A percentile compares a stretch with the other conserved stretches of the same genome.
These are phyloP conservation scores for Nansenia antarctica DNA, from an alignment of 2,113 vertebrate species.

Conservation along the genomic window DNA sequence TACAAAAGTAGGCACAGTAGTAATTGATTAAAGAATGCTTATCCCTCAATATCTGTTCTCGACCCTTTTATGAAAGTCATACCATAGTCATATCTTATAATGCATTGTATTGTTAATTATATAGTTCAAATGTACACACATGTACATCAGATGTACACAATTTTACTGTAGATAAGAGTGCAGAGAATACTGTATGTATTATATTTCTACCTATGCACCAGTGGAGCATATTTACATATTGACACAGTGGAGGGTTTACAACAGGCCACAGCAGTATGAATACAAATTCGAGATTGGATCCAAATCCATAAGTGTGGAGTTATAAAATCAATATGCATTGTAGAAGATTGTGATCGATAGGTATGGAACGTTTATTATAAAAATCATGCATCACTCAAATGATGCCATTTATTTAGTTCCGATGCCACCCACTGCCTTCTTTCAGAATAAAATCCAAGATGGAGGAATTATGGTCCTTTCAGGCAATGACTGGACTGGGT, in stretches of 20 bases:
- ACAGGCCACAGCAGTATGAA: not conserved
- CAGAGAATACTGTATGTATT: no score
- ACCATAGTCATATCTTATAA: no score
- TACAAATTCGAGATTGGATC: not conserved
- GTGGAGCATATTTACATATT: no score
- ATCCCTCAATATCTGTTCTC: no score
- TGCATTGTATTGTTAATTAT: no score
- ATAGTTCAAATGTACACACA: no score
- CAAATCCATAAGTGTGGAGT: slow-evolving; percentile 3
- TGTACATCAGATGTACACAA: no score
- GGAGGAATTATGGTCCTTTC: slow-evolving; percentile 12
- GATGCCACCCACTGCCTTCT: not conserved
- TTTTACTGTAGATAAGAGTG: no score
- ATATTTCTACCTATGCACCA: no score
- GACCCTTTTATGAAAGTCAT: no score
- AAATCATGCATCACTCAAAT: slow-evolving; percentile 6
- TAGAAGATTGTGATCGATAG: not conserved
- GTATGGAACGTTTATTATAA: slow-evolving; percentile 37
- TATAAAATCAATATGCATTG: slow-evolving; percentile 5
- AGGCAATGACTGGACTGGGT: slow-evolving; percentile 43
- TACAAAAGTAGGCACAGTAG: slow-evolving; percentile 6
- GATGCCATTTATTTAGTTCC: slow-evolving; percentile 1
- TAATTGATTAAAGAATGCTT: not conserved
- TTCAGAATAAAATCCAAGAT: not conserved
- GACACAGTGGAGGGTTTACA: not conserved